Percentiles rank a stretch among this genome's conserved stretches.
phyloP scores from a whole-genome alignment of 1,140 invertebrate species.

The Anadara kagoshimensis region DNA sequence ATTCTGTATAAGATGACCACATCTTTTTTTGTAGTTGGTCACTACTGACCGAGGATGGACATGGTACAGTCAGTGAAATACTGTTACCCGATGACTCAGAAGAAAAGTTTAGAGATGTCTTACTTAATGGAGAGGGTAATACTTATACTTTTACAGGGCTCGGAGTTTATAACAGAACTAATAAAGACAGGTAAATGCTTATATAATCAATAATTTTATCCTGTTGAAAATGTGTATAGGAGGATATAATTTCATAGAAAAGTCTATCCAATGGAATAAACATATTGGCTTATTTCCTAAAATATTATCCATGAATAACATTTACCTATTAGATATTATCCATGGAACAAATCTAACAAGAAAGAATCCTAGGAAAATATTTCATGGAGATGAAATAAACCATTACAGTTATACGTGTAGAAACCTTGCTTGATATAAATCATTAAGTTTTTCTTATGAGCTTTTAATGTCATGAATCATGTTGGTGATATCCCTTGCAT shows the following conservation, averaged over 20 bases:
- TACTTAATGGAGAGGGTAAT: constrained; percentile 19
- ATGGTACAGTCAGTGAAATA: constrained; percentile 32
- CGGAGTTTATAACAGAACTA: constrained; percentile 11
- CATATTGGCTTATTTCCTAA: too few species aligned
- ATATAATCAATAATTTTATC: background rate
- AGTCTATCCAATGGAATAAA: too few species aligned
- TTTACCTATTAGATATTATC: too few species aligned
- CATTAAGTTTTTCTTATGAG: too few species aligned
- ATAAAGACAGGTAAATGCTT: constrained; percentile 20
- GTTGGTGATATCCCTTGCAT: too few species aligned
- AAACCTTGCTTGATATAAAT: background rate
- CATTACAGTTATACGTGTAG: background rate
- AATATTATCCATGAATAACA: too few species aligned
- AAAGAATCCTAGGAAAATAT: background rate
- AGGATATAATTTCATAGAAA: too few species aligned
- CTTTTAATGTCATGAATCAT: too few species aligned
- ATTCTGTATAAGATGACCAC: too few species aligned
- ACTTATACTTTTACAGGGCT: constrained; percentile 18
- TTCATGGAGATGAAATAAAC: background rate
- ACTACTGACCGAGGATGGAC: constrained; percentile 28
- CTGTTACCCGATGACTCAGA: constrained; percentile 12
- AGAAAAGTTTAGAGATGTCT: background rate
- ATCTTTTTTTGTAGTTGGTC: constrained; percentile 12
- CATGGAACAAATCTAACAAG: background rate
- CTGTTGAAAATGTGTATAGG: background rate